Percentiles rank a stretch among this genome's conserved stretches.
phyloP scores from a whole-genome alignment of 2,113 vertebrate species.

The Cyanoderma ruficeps region DNA sequence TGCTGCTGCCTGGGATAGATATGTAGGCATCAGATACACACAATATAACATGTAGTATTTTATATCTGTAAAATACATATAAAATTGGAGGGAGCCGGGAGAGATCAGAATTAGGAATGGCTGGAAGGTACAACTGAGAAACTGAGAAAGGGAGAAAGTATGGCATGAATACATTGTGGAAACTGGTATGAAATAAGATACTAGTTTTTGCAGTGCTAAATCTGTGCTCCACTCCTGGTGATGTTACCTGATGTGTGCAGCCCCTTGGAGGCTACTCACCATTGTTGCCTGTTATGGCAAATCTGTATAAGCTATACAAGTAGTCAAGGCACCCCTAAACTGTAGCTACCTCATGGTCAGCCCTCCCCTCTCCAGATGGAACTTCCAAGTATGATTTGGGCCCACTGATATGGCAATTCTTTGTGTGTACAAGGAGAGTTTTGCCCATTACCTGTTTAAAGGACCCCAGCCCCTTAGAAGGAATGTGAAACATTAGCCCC shows the following conservation, averaged over 20 bases:
- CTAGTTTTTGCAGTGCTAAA: not conserved
- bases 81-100: not conserved
- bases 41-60: not conserved
- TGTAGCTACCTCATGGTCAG: not conserved
- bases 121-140: not conserved
- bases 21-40: not conserved
- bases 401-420: not conserved
- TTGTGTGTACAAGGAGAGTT: not conserved
- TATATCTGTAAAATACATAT: not conserved
- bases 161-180: not conserved
- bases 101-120: not conserved
- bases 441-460: not conserved
- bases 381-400: not conserved
- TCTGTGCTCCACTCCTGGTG: not conserved
- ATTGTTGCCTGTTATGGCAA: not conserved
- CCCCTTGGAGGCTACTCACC: not conserved
- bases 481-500: constrained; percentile 63
- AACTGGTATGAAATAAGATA: not conserved
- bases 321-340: not conserved
- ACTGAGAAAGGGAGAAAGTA: not conserved
- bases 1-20: not conserved
- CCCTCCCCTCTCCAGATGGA: not conserved
- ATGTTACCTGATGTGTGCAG: not conserved
- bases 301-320: not conserved
- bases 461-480: not conserved